Percentiles rank a stretch among this genome's conserved stretches.
Evolutionary conservation across 2,113 vertebrate species (phyloP).

Genomic region (Strigops habroptila): DNA sequence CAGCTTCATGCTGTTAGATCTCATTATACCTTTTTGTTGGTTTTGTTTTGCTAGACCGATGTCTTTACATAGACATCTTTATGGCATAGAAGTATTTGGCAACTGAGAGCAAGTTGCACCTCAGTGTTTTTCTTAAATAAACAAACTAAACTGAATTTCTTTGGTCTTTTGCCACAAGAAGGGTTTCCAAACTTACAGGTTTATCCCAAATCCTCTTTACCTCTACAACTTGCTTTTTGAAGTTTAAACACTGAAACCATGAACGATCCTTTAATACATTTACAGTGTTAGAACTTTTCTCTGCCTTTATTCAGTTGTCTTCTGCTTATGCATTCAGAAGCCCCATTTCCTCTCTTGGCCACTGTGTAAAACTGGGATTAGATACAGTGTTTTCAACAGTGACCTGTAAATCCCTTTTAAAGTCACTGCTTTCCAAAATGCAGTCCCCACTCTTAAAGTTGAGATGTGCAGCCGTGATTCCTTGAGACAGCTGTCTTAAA

Average conservation of each 20-base stretch:
- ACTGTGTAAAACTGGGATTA: neutral
- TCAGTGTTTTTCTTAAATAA: neutral
- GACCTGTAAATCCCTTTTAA: neutral
- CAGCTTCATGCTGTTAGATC: neutral
- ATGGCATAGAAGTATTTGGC: neutral
- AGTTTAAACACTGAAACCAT: neutral
- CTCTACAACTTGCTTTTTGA: neutral
- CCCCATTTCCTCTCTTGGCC: neutral
- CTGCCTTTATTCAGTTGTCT: neutral
- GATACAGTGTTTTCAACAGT: neutral
- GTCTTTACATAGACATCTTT: neutral
- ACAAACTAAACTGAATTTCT: neutral
- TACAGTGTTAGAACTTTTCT: neutral
- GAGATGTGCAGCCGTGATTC: conserved; percentile 3
- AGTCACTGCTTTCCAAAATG: neutral
- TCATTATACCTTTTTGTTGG: neutral
- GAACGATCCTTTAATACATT: neutral
- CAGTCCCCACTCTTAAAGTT: neutral
- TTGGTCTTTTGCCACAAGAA: neutral
- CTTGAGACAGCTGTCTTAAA: conserved; percentile 9
- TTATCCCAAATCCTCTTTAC: neutral
- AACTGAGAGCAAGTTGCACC: neutral
- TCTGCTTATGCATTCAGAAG: neutral
- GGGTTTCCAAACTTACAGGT: neutral
- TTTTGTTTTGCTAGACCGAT: neutral